A percentile compares a stretch with the other conserved stretches of the same genome.
Conservation (phyloP, 2,113 vertebrate genomes). For the Epinephelus moara region DNA sequence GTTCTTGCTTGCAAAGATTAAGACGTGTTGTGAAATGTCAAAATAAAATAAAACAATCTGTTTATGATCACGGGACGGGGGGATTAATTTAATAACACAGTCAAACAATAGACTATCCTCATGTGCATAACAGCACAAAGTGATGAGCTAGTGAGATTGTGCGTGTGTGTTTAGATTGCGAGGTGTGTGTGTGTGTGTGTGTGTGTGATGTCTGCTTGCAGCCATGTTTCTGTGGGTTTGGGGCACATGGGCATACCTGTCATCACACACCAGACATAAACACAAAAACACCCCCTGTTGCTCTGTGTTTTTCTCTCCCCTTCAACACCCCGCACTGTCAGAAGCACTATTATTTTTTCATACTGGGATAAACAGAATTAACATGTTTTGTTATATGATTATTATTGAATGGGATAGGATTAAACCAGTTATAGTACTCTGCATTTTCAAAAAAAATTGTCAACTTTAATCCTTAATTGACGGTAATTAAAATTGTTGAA, state of each 20-base stretch:
- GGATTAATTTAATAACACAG: neutral
- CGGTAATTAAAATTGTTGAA: neutral
- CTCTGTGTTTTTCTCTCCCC: constrained; percentile 20
- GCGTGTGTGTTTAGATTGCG: constrained; percentile 34
- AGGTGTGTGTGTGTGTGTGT: constrained; percentile 14
- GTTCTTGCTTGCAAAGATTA: neutral
- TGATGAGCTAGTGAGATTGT: constrained; percentile 1
- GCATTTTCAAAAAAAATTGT: constrained; percentile 21
- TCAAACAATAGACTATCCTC: constrained; percentile 1
- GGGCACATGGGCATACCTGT: constrained; percentile 62
- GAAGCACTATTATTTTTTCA: neutral
- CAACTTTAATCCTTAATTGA: constrained; percentile 12
- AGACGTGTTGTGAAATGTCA: neutral
- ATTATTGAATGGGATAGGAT: constrained; percentile 13
- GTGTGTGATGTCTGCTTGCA: constrained; percentile 57
- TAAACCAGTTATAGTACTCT: neutral
- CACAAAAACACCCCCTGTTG: constrained; percentile 17
- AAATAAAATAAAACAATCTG: neutral
- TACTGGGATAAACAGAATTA: neutral
- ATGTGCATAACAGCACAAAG: constrained; percentile 11
- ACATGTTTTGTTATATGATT: constrained; percentile 11
- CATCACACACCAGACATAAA: constrained; percentile 40
- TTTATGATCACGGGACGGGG: neutral
- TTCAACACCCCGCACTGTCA: neutral
- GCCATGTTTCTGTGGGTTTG: constrained; percentile 54